Evolutionary conservation across 64 coral and sea anemone species (phyloP).

Genomic region (Stichodactyla helianthus): DNA sequence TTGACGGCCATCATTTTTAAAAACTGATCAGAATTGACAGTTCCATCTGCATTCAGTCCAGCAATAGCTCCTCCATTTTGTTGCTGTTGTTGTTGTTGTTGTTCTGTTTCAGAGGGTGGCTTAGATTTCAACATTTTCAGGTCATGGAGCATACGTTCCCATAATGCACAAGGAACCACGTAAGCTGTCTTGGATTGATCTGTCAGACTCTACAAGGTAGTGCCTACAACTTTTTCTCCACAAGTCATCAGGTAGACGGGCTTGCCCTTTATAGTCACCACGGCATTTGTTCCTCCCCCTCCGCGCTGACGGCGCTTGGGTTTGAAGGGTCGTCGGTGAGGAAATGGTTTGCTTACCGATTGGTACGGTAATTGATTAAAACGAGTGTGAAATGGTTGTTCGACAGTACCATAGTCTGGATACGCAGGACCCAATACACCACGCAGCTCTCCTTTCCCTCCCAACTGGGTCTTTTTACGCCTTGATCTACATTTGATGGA

Average conservation of each 20-base stretch:
- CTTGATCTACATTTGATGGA: slow-evolving; percentile 14
- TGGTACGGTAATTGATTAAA: neutral
- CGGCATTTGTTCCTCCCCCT: slow-evolving; percentile 3
- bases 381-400: slow-evolving; percentile 12
- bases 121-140: neutral
- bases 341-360: neutral
- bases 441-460: neutral
- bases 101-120: neutral
- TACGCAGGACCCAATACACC: neutral
- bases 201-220: slow-evolving; percentile 2
- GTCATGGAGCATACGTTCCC: slow-evolving; percentile 7
- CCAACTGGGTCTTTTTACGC: slow-evolving; percentile 5
- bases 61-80: too few species aligned
- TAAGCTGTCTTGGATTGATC: neutral
- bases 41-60: too few species aligned
- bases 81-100: neutral
- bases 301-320: neutral
- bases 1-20: too few species aligned
- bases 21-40: too few species aligned
- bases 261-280: neutral
- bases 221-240: slow-evolving; percentile 2
- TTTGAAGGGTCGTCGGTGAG: neutral
- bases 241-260: neutral
- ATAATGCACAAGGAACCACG: slow-evolving; percentile 6
- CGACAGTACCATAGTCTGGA: neutral